Conservation (phyloP, 2,797 vertebrate species). For the Paedocypris micromegethes region DNA sequence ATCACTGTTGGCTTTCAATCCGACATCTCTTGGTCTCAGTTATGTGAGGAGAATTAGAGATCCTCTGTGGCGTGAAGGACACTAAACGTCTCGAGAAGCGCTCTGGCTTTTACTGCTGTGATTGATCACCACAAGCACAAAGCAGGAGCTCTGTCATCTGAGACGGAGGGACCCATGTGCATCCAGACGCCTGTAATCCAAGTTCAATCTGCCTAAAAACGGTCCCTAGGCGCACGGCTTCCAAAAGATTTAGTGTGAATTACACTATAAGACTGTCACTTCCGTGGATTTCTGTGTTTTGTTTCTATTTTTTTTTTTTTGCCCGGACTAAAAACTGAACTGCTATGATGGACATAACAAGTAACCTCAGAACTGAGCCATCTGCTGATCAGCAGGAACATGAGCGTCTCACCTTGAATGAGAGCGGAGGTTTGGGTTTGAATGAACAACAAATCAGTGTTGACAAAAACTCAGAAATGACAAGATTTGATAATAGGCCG, state of each 20-base stretch:
- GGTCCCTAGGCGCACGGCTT: constrained; percentile 13
- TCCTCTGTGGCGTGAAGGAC: constrained; percentile 30
- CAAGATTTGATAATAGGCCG: too few species aligned
- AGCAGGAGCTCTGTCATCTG: not conserved
- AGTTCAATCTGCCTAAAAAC: constrained; percentile 38
- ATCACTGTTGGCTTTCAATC: not conserved
- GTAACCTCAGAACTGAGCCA: not conserved
- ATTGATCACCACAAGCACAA: constrained; percentile 36
- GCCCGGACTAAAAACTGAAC: not conserved
- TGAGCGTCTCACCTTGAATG: not conserved
- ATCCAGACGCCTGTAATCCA: constrained; percentile 34
- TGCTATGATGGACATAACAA: constrained; percentile 6
- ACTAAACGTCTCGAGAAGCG: not conserved
- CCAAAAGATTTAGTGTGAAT: constrained; percentile 15
- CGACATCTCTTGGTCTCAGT: too few species aligned
- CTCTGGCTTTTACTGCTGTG: constrained; percentile 17
- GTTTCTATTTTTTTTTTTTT: not conserved
- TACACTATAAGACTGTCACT: not conserved
- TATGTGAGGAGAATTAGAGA: constrained; percentile 15
- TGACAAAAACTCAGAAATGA: too few species aligned
- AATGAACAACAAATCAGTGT: not conserved
- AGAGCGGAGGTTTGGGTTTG: not conserved
- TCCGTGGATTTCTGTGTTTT: not conserved
- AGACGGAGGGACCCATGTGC: constrained; percentile 40
- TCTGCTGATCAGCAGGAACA: not conserved